A percentile compares a stretch with the other conserved stretches of the same genome.
These are phyloP conservation scores for Nomada fucata DNA, from an alignment of 2,888 invertebrate genomes.

Conservation along the genomic window DNA sequence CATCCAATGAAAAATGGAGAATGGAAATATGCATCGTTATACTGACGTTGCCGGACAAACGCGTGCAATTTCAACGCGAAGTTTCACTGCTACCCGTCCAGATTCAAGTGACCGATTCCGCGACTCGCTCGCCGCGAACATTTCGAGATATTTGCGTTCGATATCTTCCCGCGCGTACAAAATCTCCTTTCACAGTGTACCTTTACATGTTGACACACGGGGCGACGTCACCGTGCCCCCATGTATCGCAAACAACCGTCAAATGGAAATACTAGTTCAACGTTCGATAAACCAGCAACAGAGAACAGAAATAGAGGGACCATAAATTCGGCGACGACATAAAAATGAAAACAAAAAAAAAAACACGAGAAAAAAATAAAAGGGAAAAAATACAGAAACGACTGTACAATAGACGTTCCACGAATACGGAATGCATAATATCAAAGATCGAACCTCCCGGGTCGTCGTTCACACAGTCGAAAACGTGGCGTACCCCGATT, in stretches of 20 bases:
- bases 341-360: background rate
- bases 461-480: background rate
- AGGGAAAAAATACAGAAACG: background rate
- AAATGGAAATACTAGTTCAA: slow-evolving; percentile 25
- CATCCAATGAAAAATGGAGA: background rate
- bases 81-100: background rate
- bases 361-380: background rate
- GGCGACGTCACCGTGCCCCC: background rate
- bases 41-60: background rate
- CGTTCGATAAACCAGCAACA: slow-evolving; percentile 9
- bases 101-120: slow-evolving; percentile 6
- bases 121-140: background rate
- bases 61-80: background rate
- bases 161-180: slow-evolving; percentile 28
- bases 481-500: no score
- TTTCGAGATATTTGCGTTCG: slow-evolving; percentile 25
- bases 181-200: slow-evolving; percentile 23
- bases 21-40: background rate
- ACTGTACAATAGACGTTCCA: background rate
- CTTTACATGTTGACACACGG: slow-evolving; percentile 5
- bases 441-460: slow-evolving; percentile 45
- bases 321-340: background rate
- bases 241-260: slow-evolving; percentile 22
- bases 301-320: background rate
- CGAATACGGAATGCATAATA: background rate